These are phyloP conservation scores for Cardiocondyla obscurior DNA, from an alignment of 1,140 invertebrate species.

Conservation along the genomic window DNA sequence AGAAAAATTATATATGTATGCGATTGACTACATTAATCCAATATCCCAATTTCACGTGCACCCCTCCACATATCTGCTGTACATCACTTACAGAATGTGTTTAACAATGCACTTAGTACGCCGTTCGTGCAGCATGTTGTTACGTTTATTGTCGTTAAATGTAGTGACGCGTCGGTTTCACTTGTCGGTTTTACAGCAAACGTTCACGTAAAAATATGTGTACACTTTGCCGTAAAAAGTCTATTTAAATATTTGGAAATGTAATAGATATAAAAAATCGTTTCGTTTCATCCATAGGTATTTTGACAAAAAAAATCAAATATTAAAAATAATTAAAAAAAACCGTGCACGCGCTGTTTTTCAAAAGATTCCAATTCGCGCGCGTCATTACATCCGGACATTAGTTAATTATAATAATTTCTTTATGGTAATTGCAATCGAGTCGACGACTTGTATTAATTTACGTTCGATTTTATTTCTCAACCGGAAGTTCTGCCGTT, in stretches of 20 bases:
- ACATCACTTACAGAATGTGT: slow-evolving; percentile 8
- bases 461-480: neutral
- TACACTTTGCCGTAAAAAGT: neutral
- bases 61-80: neutral
- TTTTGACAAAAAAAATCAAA: neutral
- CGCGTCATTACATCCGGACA: too few relatives aligned
- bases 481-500: neutral
- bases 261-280: neutral
- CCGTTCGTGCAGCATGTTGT: neutral
- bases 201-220: neutral
- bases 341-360: too few relatives aligned
- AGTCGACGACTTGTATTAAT: neutral
- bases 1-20: neutral
- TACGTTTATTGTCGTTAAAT: slow-evolving; percentile 24
- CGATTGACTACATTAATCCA: neutral
- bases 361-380: too few relatives aligned
- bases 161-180: too few relatives aligned
- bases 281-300: neutral
- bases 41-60: slow-evolving; percentile 22
- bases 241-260: neutral
- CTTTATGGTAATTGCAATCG: neutral
- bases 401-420: too few relatives aligned
- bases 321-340: too few relatives aligned
- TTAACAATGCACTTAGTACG: slow-evolving; percentile 3
- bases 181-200: slow-evolving; percentile 35